Percentiles rank a stretch among this genome's conserved stretches.
Evolutionary conservation across 2,797 vertebrate genomes (phyloP).

Genomic region (Chaetophractus vellerosus): DNA sequence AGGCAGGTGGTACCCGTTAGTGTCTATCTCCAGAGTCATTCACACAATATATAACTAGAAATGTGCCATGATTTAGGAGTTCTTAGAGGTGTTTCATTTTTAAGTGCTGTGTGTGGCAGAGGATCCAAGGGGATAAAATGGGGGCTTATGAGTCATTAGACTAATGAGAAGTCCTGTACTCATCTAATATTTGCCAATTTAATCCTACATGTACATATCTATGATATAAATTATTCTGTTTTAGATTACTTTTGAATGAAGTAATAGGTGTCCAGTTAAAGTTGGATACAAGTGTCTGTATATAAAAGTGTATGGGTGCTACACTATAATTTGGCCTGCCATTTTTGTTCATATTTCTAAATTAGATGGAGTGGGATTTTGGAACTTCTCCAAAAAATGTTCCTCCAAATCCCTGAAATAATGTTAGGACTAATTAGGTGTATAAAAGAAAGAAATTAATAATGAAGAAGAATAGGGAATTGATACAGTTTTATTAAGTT

Average conservation of each 20-base stretch:
- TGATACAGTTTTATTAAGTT: background rate
- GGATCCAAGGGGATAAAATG: background rate
- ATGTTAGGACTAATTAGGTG: background rate
- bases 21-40: background rate
- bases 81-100: background rate
- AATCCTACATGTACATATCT: background rate
- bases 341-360: background rate
- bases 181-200: background rate
- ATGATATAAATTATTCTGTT: background rate
- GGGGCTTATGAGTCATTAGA: background rate
- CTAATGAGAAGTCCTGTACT: background rate
- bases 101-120: background rate
- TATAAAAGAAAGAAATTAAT: background rate
- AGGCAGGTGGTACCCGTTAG: background rate
- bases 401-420: background rate
- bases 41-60: background rate
- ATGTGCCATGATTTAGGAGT: background rate
- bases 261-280: background rate
- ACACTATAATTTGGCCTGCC: background rate
- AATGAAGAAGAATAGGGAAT: background rate
- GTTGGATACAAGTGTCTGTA: background rate
- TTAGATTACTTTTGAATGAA: background rate
- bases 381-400: background rate
- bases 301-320: background rate
- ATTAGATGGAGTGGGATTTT: background rate